phyloP scores from a whole-genome alignment of 1,140 invertebrate species.

The Octopus sinensis region DNA sequence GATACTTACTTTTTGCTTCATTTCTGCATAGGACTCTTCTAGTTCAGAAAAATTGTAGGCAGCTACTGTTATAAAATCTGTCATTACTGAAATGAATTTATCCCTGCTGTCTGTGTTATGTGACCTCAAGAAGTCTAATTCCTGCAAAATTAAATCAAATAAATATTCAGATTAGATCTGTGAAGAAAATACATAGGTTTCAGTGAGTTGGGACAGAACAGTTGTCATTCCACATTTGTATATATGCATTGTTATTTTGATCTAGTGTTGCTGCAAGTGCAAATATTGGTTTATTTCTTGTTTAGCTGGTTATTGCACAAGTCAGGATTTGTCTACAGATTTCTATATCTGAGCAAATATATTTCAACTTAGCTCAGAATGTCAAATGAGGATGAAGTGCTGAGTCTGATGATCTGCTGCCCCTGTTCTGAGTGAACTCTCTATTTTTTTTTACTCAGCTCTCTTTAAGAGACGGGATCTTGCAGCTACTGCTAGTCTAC shows the following conservation, averaged over 20 bases:
- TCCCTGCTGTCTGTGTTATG: slow-evolving; percentile 67
- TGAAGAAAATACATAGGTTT: not conserved
- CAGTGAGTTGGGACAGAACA: not conserved
- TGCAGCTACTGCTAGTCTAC: too few species aligned
- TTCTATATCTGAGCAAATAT: too few species aligned
- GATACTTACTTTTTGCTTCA: slow-evolving; percentile 70
- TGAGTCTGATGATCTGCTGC: too few species aligned
- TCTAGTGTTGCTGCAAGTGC: not conserved
- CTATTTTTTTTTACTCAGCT: too few species aligned
- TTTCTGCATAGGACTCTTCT: slow-evolving; percentile 89
- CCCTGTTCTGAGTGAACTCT: too few species aligned
- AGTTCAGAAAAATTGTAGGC: slow-evolving; percentile 85
- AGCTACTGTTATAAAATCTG: slow-evolving; percentile 89
- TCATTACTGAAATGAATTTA: slow-evolving; percentile 88
- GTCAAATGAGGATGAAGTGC: too few species aligned
- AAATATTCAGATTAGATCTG: not conserved
- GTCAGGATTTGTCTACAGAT: not conserved
- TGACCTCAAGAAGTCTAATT: slow-evolving; percentile 83
- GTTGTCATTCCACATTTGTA: not conserved
- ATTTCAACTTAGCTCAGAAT: too few species aligned
- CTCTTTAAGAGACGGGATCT: too few species aligned
- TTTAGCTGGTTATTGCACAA: not conserved
- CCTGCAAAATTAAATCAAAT: slow-evolving; percentile 58
- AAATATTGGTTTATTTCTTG: not conserved
- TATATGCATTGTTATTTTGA: not conserved